phyloP scores from a whole-genome alignment of 2,797 vertebrate species.

The Furcifer pardalis region DNA sequence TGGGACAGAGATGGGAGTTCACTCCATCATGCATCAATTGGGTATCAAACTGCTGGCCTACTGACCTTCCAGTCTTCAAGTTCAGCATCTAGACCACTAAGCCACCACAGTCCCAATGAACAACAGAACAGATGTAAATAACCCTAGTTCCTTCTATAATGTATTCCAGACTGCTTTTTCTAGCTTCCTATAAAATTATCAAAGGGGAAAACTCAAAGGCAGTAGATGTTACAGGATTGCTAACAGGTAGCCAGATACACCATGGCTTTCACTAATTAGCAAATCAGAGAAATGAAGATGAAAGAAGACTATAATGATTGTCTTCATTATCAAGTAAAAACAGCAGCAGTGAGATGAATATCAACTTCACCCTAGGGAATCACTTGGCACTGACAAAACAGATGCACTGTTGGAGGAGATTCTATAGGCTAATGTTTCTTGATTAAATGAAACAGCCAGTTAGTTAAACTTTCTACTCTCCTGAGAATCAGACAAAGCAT shows the following conservation, averaged over 20 bases:
- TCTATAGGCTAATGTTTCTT: slow-evolving; percentile 44
- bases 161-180: background rate
- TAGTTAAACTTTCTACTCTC: slow-evolving; percentile 50
- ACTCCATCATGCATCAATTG: too few relatives aligned
- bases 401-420: slow-evolving; percentile 18
- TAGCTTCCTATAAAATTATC: background rate
- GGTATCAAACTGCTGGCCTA: too few relatives aligned
- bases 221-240: background rate
- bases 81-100: too few relatives aligned
- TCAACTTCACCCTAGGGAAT: slow-evolving; percentile 38
- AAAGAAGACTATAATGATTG: slow-evolving; percentile 36
- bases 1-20: too few relatives aligned
- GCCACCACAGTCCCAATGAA: too few relatives aligned
- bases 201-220: accelerated
- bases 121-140: slow-evolving; percentile 3
- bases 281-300: slow-evolving; percentile 34
- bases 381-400: slow-evolving; percentile 42
- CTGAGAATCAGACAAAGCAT: slow-evolving; percentile 30
- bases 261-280: background rate
- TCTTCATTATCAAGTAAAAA: slow-evolving; percentile 47
- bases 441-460: slow-evolving; percentile 48
- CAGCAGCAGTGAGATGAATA: slow-evolving; percentile 5
- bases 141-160: background rate
- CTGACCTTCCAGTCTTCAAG: too few relatives aligned
- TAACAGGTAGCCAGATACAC: slow-evolving; percentile 9